These are phyloP conservation scores for Patella vulgata DNA, from an alignment of 1,140 invertebrate genomes.

Conservation along the genomic window DNA sequence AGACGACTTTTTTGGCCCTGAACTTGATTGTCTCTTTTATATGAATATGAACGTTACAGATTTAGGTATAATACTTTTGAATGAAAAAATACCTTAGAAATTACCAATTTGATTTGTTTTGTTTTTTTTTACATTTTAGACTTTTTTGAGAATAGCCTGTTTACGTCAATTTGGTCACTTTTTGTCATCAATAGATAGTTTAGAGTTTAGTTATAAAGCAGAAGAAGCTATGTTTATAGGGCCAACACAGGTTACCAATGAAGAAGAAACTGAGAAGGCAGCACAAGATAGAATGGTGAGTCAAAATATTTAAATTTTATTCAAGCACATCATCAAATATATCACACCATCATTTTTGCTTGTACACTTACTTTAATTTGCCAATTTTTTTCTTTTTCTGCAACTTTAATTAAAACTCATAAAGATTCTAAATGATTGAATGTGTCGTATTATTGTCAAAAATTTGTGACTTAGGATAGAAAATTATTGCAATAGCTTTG, in stretches of 20 bases:
- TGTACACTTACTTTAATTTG: too few species aligned
- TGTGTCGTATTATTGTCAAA: too few species aligned
- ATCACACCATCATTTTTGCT: too few species aligned
- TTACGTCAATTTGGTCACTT: conserved; percentile 64
- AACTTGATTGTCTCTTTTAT: not conserved
- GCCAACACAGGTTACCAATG: conserved; percentile 40
- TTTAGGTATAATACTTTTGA: not conserved
- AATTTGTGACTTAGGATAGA: too few species aligned
- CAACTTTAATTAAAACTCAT: too few species aligned
- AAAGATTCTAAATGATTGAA: too few species aligned
- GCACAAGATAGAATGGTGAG: conserved; percentile 60
- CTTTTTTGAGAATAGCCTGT: conserved; percentile 59
- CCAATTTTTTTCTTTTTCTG: too few species aligned
- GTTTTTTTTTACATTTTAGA: too few species aligned
- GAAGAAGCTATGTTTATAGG: conserved; percentile 59
- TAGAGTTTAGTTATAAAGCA: conserved; percentile 56
- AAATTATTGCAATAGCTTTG: too few species aligned
- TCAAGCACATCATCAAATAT: too few species aligned
- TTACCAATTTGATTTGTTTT: too few species aligned
- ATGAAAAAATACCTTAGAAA: not conserved
- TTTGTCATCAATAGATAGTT: conserved; percentile 49
- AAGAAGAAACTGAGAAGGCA: conserved; percentile 44
- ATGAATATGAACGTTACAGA: not conserved
- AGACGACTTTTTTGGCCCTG: not conserved
- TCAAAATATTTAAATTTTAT: too few species aligned